Evolutionary conservation across 2,797 vertebrate genomes (phyloP), one percentile per base, ranked within the genome.

Genomic region (Gouania willdenowi): DNA sequence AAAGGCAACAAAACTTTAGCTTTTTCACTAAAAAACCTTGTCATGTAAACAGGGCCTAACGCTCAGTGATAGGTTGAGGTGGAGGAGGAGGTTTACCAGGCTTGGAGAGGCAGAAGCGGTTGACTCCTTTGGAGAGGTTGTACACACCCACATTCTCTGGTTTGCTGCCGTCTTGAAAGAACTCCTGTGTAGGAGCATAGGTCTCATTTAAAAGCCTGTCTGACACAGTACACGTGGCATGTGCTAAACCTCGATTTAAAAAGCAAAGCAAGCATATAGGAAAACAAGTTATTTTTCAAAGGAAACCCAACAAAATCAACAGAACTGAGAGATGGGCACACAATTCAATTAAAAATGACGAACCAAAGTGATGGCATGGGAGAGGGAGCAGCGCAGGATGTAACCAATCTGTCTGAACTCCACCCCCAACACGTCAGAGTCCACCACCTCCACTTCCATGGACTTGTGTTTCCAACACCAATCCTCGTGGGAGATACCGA

Each of bases 401-500:
- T 97, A 99, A 55, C 97, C 97, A 1, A 96, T 98, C 82, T 99
- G 97, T 61, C 93, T 83, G 67, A 99, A 96, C 85, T 98, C 97
- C 15, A 95, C 60, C 1, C 90, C 91, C 1, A 85, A 71, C 30
- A 93, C 75, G 1, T 95, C 92, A 0, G 91, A 87, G 17, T 98
- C 93, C 74, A 89, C 65, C 26, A 98, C 91, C 44, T 98, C 97
- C 67, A 97, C 61, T 69, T 98, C 97, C 69, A 96, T 69, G 0
- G 92, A 94, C 66, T 98, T 98, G 27, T 97, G 94, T 58, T 92
- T 98, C 97, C 97, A 99, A 79, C 97, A 98, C 97, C 97, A 99
- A 59, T 98, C 97, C 50, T 99, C 97, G 1, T 93, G 94, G 49
- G 87, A 78, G 55, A 99, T 96, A 52, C 93, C 92, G 43, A 89